These are phyloP conservation scores for Pyrocoelia pectoralis DNA, from an alignment of 2,888 invertebrate genomes.

Conservation along the genomic window DNA sequence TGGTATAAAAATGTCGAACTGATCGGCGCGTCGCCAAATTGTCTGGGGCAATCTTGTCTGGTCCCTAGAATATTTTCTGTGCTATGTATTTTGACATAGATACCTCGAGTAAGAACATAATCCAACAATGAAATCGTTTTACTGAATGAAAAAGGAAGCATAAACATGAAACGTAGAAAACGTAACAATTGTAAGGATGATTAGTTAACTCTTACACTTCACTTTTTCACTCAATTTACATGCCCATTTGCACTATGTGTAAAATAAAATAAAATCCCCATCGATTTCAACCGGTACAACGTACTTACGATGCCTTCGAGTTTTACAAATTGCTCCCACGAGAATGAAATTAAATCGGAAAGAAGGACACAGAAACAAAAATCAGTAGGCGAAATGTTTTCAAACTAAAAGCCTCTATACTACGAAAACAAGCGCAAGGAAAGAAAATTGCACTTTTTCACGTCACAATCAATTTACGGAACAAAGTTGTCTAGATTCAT, in stretches of 20 bases:
- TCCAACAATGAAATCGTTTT: too few species aligned
- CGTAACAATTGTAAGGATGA: too few species aligned
- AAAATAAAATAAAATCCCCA: constrained; percentile 10
- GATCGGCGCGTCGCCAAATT: too few species aligned
- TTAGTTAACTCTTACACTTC: too few species aligned
- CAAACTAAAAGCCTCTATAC: constrained; percentile 1
- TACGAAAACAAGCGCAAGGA: background rate
- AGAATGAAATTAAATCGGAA: constrained; percentile 44
- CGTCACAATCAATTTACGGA: constrained; percentile 35
- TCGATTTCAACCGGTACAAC: constrained; percentile 30
- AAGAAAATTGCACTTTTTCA: constrained; percentile 25
- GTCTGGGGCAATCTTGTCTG: too few species aligned
- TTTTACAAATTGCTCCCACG: constrained; percentile 46
- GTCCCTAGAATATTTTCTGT: too few species aligned
- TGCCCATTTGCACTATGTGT: background rate
- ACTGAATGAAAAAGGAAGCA: too few species aligned
- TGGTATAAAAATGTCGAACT: too few species aligned
- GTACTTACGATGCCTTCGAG: constrained; percentile 44
- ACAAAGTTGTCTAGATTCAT: constrained; percentile 34
- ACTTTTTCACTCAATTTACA: too few species aligned
- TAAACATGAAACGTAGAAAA: too few species aligned
- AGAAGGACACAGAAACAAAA: constrained; percentile 29
- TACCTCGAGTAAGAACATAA: too few species aligned
- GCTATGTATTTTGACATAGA: too few species aligned
- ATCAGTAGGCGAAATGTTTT: constrained; percentile 26